phyloP scores from a whole-genome alignment of 2,888 invertebrate genomes.

The Scelioninae gen. 1 region DNA sequence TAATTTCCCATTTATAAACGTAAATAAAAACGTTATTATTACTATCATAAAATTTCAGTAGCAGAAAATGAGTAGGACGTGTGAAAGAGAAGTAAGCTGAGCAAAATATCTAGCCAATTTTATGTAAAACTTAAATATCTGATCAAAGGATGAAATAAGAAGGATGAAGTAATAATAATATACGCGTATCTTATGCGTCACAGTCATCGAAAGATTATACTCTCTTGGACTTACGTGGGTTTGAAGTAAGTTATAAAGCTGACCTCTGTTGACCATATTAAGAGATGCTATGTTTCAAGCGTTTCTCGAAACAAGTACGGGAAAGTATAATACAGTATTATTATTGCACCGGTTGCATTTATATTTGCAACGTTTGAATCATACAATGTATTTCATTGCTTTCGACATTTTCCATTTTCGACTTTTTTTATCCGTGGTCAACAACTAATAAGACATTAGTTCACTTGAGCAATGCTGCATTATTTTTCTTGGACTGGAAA shows the following conservation, averaged over 20 bases:
- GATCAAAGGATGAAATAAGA: slow-evolving; percentile 46
- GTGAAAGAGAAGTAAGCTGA: neutral
- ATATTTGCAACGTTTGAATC: slow-evolving; percentile 32
- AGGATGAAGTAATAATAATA: slow-evolving; percentile 61
- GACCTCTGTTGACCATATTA: slow-evolving; percentile 77
- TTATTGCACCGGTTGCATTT: slow-evolving; percentile 49
- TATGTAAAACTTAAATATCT: slow-evolving; percentile 37
- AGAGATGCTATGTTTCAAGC: slow-evolving; percentile 74
- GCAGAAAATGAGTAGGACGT: neutral
- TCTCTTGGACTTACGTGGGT: slow-evolving; percentile 73
- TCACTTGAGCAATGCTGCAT: neutral
- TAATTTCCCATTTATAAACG: too few relatives aligned
- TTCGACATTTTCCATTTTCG: slow-evolving; percentile 35
- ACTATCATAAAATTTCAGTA: neutral
- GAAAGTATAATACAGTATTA: slow-evolving; percentile 58
- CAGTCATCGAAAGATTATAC: slow-evolving; percentile 64
- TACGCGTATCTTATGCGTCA: slow-evolving; percentile 47
- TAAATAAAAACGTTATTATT: too few relatives aligned
- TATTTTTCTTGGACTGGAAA: slow-evolving; percentile 2
- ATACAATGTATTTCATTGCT: slow-evolving; percentile 37
- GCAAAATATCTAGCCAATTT: neutral
- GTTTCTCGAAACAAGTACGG: slow-evolving; percentile 60
- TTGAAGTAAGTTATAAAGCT: slow-evolving; percentile 75
- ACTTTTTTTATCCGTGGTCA: neutral
- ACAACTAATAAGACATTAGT: neutral